Evolutionary conservation across 2,113 vertebrate species (phyloP), one percentile per base, ranked within the genome.

Genomic region (Cyrtonyx montezumae): DNA sequence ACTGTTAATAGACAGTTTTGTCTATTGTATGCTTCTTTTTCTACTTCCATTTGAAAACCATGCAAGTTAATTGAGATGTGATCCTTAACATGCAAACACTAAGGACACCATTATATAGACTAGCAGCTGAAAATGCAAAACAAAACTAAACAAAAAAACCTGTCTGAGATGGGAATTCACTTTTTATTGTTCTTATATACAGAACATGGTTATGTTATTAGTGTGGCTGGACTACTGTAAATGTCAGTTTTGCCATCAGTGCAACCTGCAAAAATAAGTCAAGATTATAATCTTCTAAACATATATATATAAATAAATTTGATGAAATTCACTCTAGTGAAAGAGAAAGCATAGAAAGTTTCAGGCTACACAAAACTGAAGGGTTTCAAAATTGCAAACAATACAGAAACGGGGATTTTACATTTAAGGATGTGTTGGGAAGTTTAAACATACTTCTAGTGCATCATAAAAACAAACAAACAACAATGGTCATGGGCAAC

Each of bases 11-110:
- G 73, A 53, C 75, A 40, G 40, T 12, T 40, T 40, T 40, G 40
- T 40, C 40, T 40, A 40, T 79, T 49, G 58, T 62, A 40, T 28
- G 61, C 34, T 89, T 91, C 34, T 63, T 83, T 69, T 86, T 88
- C 65, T 90, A 22, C 78, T 94, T 84, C 61, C 63, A 75, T 76
- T 91, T 93, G 61, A 91, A 91, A 96, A 81, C 6, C 46, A 19
- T 88, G 66, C 3, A 8, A 68, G 73, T 94, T 94, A 95, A 94
- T 84, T 81, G 79, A 93, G 58, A 81, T 81, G 51, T 23, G 65
- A 48, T 68, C 56, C 30, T 80, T 81, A 90, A 93, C 46, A 81
- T 75, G 51, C 1, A 69, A 91, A 75, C 0, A 0, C 87, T 90
- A 45, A 93, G 61, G 69, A 78, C 30, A 86, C 25, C 10, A 13